Conservation (phyloP, 2,888 invertebrate species). For the Yponomeuta plumbellus region DNA sequence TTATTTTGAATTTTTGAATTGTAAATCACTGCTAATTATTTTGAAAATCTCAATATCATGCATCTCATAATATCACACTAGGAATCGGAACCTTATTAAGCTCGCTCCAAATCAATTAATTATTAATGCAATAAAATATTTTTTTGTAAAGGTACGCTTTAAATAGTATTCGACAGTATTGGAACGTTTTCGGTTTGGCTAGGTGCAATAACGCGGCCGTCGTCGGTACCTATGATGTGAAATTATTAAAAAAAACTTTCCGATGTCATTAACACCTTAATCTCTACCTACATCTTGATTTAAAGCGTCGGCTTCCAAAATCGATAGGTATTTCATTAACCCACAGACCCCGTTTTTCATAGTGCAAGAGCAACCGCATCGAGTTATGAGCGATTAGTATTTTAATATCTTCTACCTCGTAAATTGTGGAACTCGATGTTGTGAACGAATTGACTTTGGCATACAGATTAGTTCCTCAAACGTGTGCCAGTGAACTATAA, state of each 20-base stretch:
- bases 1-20: too few relatives aligned
- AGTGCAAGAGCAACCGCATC: background rate
- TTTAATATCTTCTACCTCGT: background rate
- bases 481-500: slow-evolving; percentile 12
- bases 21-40: background rate
- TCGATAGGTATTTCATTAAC: background rate
- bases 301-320: background rate
- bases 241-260: background rate
- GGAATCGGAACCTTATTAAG: too few relatives aligned
- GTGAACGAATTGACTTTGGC: slow-evolving; percentile 12
- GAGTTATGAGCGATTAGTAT: background rate
- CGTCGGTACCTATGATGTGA: too few relatives aligned
- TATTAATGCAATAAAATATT: too few relatives aligned
- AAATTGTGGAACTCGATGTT: slow-evolving; percentile 8
- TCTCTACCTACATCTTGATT: background rate
- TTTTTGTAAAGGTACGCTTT: too few relatives aligned
- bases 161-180: too few relatives aligned
- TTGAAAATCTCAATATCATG: too few relatives aligned
- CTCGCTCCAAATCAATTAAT: too few relatives aligned
- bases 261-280: background rate
- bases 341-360: background rate
- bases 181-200: too few relatives aligned
- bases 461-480: slow-evolving; percentile 10
- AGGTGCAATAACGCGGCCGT: too few relatives aligned
- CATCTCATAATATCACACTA: too few relatives aligned